A percentile compares a stretch with the other conserved stretches of the same genome.
Evolutionary conservation across 2,888 invertebrate species (phyloP).

Genomic region (Nemapogon koenigi): DNA sequence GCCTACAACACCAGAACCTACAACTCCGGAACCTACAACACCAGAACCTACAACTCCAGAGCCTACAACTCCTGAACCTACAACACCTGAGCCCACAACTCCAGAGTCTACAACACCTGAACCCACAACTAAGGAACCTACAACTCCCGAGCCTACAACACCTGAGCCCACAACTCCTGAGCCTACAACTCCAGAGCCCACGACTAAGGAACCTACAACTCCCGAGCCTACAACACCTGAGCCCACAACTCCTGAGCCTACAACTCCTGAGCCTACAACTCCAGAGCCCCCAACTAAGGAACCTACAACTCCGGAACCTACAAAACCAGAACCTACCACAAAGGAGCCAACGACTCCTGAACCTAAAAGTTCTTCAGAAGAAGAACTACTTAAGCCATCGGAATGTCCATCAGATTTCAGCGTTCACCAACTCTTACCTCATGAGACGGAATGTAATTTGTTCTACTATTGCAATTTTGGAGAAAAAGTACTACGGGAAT

Average conservation of each 20-base stretch:
- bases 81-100: slow-evolving; percentile 15
- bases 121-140: slow-evolving; percentile 12
- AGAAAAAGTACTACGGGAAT: slow-evolving; percentile 20
- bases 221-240: too few species aligned
- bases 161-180: slow-evolving; percentile 15
- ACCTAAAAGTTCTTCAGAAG: neutral
- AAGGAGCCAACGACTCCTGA: neutral
- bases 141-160: slow-evolving; percentile 6
- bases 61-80: slow-evolving; percentile 5
- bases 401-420: slow-evolving; percentile 23
- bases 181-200: slow-evolving; percentile 5
- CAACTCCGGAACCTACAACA: slow-evolving; percentile 5
- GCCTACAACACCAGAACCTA: neutral
- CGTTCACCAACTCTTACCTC: slow-evolving; percentile 23
- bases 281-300: slow-evolving; percentile 9
- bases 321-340: slow-evolving; percentile 1
- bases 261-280: slow-evolving; percentile 12
- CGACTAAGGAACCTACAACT: slow-evolving; percentile 15
- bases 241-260: slow-evolving; percentile 13
- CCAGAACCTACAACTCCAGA: slow-evolving; percentile 15
- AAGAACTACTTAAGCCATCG: neutral
- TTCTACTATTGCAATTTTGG: slow-evolving; percentile 30
- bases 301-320: slow-evolving; percentile 1
- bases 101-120: too few species aligned
- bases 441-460: slow-evolving; percentile 22